Evolutionary conservation across 1,140 invertebrate genomes (phyloP).

Genomic region (Cotesia vestalis): DNA sequence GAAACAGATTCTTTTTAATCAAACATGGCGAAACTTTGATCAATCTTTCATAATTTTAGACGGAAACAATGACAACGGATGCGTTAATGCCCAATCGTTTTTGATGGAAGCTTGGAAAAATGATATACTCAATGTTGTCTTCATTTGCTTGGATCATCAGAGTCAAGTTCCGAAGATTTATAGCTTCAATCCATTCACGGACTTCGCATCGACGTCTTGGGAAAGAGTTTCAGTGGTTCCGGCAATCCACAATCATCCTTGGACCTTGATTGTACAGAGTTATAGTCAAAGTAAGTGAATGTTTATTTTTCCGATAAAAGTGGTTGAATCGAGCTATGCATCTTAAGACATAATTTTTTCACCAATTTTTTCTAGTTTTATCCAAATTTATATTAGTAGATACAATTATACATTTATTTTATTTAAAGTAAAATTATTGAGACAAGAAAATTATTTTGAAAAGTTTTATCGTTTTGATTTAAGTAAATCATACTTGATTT

Average conservation of each 20-base stretch:
- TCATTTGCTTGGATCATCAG: not conserved
- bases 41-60: not conserved
- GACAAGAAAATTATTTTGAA: too few species aligned
- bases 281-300: not conserved
- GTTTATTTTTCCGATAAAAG: too few species aligned
- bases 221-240: not conserved
- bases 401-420: too few species aligned
- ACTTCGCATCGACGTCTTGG: not conserved
- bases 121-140: slow-evolving; percentile 6
- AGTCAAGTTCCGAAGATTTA: not conserved
- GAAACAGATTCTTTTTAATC: not conserved
- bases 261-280: not conserved
- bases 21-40: not conserved
- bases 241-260: not conserved
- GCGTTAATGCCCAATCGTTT: not conserved
- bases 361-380: too few species aligned
- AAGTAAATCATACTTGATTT: too few species aligned
- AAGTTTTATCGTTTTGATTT: too few species aligned
- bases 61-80: not conserved
- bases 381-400: too few species aligned
- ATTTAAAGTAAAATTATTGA: too few species aligned
- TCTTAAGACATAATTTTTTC: too few species aligned
- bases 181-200: not conserved
- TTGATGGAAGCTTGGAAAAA: slow-evolving; percentile 8
- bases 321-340: too few species aligned